Evolutionary conservation across 2,797 vertebrate species (phyloP).

Genomic region (Neomorphus geoffroyi): DNA sequence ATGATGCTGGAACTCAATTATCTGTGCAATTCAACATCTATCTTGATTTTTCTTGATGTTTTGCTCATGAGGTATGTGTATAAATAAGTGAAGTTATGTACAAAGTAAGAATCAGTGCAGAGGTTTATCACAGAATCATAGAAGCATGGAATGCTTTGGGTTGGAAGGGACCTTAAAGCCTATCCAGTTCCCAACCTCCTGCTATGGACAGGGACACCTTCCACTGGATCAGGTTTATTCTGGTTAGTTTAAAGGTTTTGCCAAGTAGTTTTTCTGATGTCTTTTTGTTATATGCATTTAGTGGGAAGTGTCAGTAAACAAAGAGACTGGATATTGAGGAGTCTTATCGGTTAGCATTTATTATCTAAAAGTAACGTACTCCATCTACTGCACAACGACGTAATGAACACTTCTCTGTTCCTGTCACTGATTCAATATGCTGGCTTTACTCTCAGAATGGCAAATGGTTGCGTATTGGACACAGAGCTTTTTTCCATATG

Average conservation of each 20-base stretch:
- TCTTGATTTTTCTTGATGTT: neutral
- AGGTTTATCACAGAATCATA: neutral
- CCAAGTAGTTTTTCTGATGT: neutral
- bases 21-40: neutral
- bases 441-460: neutral
- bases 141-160: no score
- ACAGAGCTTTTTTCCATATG: neutral
- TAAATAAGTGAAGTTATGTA: neutral
- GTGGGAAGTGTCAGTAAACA: neutral
- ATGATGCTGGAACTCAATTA: neutral
- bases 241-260: neutral
- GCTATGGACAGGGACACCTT: no score
- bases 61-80: accelerated
- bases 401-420: neutral
- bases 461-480: neutral
- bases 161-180: no score
- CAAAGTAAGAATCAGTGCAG: neutral
- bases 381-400: neutral
- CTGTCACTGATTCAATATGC: neutral
- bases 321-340: neutral
- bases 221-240: neutral
- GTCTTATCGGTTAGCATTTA: neutral
- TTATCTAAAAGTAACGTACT: neutral
- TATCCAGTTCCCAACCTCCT: no score
- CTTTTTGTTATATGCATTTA: neutral